A percentile compares a stretch with the other conserved stretches of the same genome.
phyloP scores from a whole-genome alignment of 2,888 invertebrate species.

The Bimastos eiseni region DNA sequence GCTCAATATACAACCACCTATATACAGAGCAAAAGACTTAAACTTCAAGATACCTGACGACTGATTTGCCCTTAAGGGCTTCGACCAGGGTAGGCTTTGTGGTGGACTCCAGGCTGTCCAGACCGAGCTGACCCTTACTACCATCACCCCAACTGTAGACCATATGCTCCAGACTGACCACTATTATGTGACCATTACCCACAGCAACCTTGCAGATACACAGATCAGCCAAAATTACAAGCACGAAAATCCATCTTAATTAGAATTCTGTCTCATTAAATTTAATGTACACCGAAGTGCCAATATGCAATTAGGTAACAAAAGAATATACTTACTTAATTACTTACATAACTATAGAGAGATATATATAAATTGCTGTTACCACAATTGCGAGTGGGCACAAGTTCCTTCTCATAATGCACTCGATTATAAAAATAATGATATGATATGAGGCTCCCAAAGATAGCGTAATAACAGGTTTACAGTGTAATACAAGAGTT shows the following conservation, averaged over 20 bases:
- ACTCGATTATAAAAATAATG: background rate
- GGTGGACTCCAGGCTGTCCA: constrained; percentile 62
- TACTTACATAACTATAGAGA: too few relatives aligned
- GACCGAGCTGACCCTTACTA: constrained; percentile 71
- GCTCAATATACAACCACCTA: background rate
- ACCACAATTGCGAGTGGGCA: too few relatives aligned
- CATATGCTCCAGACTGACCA: constrained; percentile 66
- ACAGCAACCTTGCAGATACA: constrained; percentile 61
- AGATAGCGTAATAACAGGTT: background rate
- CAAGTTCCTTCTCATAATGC: too few relatives aligned
- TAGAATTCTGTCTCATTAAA: too few relatives aligned
- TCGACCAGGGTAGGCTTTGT: constrained; percentile 69
- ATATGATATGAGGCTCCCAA: background rate
- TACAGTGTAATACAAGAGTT: background rate
- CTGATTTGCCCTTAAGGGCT: constrained; percentile 69
- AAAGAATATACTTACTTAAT: too few relatives aligned
- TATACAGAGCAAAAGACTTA: background rate
- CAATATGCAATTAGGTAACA: too few relatives aligned
- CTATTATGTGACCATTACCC: constrained; percentile 61
- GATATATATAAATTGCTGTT: too few relatives aligned
- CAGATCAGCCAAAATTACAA: background rate
- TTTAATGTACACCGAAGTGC: too few relatives aligned
- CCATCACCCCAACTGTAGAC: constrained; percentile 76
- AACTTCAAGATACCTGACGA: constrained; percentile 63
- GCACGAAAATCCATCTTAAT: too few relatives aligned